Evolutionary conservation across 1,140 invertebrate species (phyloP).

Genomic region (Ceratina calcarata): DNA sequence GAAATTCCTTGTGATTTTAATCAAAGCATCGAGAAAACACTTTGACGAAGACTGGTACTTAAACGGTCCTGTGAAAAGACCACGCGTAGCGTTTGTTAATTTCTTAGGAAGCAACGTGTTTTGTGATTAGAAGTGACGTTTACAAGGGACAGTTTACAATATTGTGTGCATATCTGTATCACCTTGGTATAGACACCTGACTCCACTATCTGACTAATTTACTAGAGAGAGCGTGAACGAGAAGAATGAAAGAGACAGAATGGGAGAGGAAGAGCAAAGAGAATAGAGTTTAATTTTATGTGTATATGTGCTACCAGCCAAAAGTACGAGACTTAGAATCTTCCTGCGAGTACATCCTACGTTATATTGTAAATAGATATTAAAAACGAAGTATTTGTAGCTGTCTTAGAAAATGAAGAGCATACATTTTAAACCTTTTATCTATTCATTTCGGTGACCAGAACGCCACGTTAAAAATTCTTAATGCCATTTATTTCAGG

Average conservation of each 20-base stretch:
- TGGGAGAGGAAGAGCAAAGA: conserved; percentile 11
- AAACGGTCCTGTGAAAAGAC: background rate
- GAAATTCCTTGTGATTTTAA: background rate
- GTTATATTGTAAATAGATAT: background rate
- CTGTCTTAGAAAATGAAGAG: background rate
- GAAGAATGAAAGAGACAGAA: background rate
- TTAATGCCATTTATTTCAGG: background rate
- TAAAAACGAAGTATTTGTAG: conserved; percentile 2
- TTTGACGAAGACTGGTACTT: conserved; percentile 4
- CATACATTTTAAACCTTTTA: background rate
- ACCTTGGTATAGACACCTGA: conserved; percentile 3
- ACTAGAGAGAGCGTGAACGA: conserved; percentile 14
- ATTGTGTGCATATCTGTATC: conserved; percentile 26
- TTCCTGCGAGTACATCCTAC: too few species aligned
- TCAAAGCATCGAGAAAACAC: background rate
- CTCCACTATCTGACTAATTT: background rate
- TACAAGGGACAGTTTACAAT: conserved; percentile 57
- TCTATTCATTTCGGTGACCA: background rate
- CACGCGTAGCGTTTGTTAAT: conserved; percentile 10
- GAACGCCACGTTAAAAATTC: background rate
- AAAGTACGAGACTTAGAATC: conserved; percentile 12
- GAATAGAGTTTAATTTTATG: background rate
- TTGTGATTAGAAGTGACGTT: conserved; percentile 37
- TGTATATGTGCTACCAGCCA: conserved; percentile 20
- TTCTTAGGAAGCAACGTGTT: conserved; percentile 20